Conservation (phyloP, 1,140 invertebrate genomes). For the Gerris buenoi region DNA sequence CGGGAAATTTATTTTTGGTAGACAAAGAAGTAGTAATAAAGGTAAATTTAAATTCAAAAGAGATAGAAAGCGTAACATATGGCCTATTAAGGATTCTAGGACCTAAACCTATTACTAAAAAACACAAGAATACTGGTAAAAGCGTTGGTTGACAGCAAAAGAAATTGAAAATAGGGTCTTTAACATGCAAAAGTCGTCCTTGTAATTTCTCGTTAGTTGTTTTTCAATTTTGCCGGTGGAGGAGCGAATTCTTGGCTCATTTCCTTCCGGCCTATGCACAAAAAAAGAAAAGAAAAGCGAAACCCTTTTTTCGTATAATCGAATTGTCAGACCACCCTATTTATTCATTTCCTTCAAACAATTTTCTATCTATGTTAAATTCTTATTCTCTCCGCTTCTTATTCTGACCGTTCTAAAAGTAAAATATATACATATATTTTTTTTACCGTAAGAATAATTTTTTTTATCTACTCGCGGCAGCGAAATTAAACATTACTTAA, state of each 20-base stretch:
- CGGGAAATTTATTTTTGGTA: no score
- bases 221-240: background rate
- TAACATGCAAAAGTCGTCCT: background rate
- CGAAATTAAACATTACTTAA: no score
- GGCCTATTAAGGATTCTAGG: background rate
- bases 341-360: background rate
- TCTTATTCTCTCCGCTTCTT: background rate
- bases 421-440: no score
- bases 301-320: background rate
- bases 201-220: background rate
- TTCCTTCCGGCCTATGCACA: background rate
- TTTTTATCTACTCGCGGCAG: no score
- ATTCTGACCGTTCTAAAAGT: no score
- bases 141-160: background rate
- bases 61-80: background rate
- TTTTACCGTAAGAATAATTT: no score
- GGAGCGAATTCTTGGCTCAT: background rate
- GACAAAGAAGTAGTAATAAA: no score
- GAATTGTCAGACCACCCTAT: background rate
- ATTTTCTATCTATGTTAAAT: background rate
- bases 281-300: no score
- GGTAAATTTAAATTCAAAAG: no score
- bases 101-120: background rate
- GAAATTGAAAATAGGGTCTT: background rate
- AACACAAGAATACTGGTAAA: background rate